Conservation (phyloP, 92 coral and sea anemone species). For the Parazoanthus darwini region DNA sequence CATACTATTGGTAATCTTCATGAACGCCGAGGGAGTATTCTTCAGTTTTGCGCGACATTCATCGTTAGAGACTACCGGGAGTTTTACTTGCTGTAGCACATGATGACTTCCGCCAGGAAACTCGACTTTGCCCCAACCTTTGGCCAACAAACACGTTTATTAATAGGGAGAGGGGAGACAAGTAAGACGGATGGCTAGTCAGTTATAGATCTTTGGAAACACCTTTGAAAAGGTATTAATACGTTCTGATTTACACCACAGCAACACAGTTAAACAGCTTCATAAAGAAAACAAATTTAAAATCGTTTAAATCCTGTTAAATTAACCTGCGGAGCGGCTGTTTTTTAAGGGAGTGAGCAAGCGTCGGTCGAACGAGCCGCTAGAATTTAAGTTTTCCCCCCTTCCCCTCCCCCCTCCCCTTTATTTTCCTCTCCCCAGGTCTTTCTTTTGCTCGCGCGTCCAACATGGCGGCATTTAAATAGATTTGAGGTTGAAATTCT, state of each 20-base stretch:
- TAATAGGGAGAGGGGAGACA: too few relatives aligned
- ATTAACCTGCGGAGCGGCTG: too few relatives aligned
- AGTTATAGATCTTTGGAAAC: too few relatives aligned
- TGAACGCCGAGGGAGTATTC: slow-evolving; percentile 10
- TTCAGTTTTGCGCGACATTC: slow-evolving; percentile 12
- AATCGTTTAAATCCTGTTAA: too few relatives aligned
- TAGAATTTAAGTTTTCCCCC: too few relatives aligned
- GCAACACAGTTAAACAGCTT: not conserved
- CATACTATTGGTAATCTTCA: slow-evolving; percentile 22
- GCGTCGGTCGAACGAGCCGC: too few relatives aligned
- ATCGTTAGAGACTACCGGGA: slow-evolving; percentile 32
- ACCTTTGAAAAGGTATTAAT: not conserved
- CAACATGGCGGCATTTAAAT: too few relatives aligned
- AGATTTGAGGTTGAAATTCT: not conserved
- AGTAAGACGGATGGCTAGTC: too few relatives aligned
- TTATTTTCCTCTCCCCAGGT: too few relatives aligned
- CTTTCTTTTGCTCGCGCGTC: too few relatives aligned
- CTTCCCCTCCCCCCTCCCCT: too few relatives aligned
- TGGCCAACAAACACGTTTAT: not conserved
- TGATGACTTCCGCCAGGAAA: slow-evolving; percentile 40
- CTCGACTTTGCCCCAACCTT: slow-evolving; percentile 41
- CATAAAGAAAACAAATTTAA: not conserved
- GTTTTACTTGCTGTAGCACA: slow-evolving; percentile 29
- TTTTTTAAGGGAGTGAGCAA: too few relatives aligned
- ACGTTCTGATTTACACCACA: not conserved